Base-by-base conservation (phyloP, 2,797 vertebrate species). In the Denticeps clupeoides region DNA sequence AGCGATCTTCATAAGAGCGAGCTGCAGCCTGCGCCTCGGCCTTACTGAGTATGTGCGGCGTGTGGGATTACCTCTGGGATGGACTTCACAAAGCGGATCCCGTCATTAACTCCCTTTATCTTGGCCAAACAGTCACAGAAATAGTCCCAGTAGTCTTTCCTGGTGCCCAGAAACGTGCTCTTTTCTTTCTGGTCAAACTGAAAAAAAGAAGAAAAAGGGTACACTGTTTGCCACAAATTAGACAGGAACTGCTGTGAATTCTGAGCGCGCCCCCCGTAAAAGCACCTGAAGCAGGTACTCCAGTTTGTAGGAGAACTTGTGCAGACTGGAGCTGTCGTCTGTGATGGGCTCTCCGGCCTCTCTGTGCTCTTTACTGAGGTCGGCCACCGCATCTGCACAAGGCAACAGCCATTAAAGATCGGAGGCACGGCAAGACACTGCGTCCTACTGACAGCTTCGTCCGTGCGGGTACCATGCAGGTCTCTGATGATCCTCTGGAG, bases 81-180 rank as follows among this genome's bases (percentile, higher is more conserved):
- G 56, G 90, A 91, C 62, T 89, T 97, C 66, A 98, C 92, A 35
- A 96, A 97, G 59, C 91, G 91, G 65, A 98, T 91, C 66, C 92
- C 94, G 58, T 98, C 91, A 24, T 89, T 97, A 73, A 87, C 83
- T 69, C 94, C 94, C 72, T 95, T 98, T 61, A 90, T 82, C 77
- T 91, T 97, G 69, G 85, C 83, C 77, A 98, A 78, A 67, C 94
- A 98, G 64, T 90, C 87, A 0, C 85, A 90, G 80, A 97, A 95
- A 67, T 94, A 98, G 78, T 97, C 92, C 94, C 94, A 98, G 78
- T 97, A 98, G 77, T 98, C 92, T 74, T 92, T 97, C 60, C 80
- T 89, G 64, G 69, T 85, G n/a, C 93, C 89, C 53, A 97, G 76
- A 60, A 98, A 86, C 3, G 87, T 90, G 45, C 75, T 84, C 75